Evolutionary conservation across 2,113 vertebrate species (phyloP).

Genomic region (Rhea americana): DNA sequence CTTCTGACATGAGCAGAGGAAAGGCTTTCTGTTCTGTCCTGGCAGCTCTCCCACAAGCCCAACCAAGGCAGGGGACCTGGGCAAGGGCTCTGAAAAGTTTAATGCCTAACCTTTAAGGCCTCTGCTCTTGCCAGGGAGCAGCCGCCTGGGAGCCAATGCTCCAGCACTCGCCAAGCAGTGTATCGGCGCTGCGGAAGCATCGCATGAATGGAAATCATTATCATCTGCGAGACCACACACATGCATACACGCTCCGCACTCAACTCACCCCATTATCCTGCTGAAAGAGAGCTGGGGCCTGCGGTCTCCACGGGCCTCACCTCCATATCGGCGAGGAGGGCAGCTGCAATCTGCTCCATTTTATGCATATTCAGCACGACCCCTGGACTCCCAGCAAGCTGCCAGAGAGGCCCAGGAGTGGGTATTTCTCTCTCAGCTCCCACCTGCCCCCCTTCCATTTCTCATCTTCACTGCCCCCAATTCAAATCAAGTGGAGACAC

Average conservation of each 20-base stretch:
- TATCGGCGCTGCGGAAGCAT: background rate
- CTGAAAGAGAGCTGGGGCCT: constrained; percentile 47
- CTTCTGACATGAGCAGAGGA: background rate
- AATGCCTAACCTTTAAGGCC: background rate
- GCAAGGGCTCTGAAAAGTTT: background rate
- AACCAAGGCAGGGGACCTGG: background rate
- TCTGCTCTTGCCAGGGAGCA: background rate
- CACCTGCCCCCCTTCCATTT: background rate
- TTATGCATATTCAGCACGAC: constrained; percentile 61
- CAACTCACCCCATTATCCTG: constrained; percentile 50
- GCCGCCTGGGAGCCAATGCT: rapidly evolving
- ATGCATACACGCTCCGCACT: constrained; percentile 1
- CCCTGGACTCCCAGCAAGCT: constrained; percentile 28
- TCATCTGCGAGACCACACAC: constrained; percentile 50
- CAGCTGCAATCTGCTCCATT: constrained; percentile 51
- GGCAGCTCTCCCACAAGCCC: background rate
- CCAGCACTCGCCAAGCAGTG: background rate
- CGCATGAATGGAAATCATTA: constrained; percentile 59
- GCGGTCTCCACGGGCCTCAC: constrained; percentile 40
- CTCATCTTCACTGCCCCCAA: background rate
- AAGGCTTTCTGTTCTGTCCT: background rate
- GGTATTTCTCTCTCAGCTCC: background rate
- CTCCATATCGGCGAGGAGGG: constrained; percentile 33
- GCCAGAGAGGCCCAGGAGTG: constrained; percentile 25
- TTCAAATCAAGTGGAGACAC: background rate